Percentiles rank a stretch among this genome's conserved stretches.
These are phyloP conservation scores for Parazoanthus atlanticus DNA, from an alignment of 92 coral and sea anemone species.

Conservation along the genomic window DNA sequence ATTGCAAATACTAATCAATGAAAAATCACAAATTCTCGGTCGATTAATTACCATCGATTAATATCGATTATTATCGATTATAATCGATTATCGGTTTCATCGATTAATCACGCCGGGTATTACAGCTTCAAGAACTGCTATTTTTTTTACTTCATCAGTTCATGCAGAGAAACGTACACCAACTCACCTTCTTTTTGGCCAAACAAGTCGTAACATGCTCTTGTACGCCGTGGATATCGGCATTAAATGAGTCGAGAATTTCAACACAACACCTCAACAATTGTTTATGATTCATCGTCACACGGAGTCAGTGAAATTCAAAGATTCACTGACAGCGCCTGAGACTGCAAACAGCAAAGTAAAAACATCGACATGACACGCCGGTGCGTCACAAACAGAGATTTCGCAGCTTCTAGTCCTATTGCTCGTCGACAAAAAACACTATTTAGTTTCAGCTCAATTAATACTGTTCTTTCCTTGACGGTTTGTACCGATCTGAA, in stretches of 20 bases:
- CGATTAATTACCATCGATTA: too few relatives aligned
- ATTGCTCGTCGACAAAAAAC: background rate
- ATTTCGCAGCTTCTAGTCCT: background rate
- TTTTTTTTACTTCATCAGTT: too few relatives aligned
- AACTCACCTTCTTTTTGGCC: conserved; percentile 71
- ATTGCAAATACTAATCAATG: too few relatives aligned
- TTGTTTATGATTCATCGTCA: conserved; percentile 75
- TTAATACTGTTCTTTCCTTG: background rate
- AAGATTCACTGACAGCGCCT: background rate
- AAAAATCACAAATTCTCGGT: too few relatives aligned
- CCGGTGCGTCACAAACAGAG: background rate
- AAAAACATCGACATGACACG: background rate
- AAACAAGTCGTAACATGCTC: conserved; percentile 78
- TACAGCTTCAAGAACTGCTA: too few relatives aligned
- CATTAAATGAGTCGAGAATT: conserved; percentile 76
- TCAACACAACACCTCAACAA: conserved; percentile 73
- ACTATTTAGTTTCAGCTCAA: background rate
- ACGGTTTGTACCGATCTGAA: background rate
- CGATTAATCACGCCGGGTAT: too few relatives aligned
- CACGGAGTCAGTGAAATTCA: background rate
- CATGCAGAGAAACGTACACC: background rate
- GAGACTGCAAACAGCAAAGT: background rate
- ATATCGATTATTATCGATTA: too few relatives aligned
- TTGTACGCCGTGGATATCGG: conserved; percentile 83
- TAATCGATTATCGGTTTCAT: too few relatives aligned